phyloP scores from a whole-genome alignment of 2,113 vertebrate genomes.

The Chaenogobius annularis region DNA sequence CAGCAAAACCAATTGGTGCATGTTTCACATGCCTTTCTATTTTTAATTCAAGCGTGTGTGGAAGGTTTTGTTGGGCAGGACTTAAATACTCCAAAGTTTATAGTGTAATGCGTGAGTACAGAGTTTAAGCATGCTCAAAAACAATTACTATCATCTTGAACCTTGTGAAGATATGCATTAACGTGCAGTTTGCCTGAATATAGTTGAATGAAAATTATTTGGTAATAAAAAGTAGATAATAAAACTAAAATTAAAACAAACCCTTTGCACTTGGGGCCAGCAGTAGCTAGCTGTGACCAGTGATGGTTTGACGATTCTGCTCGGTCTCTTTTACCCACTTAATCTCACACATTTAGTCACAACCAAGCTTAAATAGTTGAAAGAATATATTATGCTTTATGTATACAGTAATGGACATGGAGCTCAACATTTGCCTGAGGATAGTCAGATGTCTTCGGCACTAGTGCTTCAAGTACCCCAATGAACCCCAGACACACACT shows the following conservation, averaged over 20 bases:
- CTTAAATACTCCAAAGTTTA: slow-evolving; percentile 8
- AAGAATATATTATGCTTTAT: slow-evolving; percentile 25
- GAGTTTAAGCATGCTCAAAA: slow-evolving; percentile 11
- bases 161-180: not conserved
- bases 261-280: too few species aligned
- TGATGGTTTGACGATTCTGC: slow-evolving; percentile 21
- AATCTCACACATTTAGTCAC: slow-evolving; percentile 34
- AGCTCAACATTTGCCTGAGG: not conserved
- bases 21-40: slow-evolving; percentile 68
- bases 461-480: slow-evolving; percentile 33
- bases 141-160: slow-evolving; percentile 14
- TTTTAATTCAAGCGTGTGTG: slow-evolving; percentile 67
- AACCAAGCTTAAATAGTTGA: slow-evolving; percentile 15
- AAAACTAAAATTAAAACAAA: slow-evolving; percentile 4
- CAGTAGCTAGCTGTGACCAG: too few species aligned
- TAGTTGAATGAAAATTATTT: not conserved
- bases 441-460: slow-evolving; percentile 34
- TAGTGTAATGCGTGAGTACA: not conserved
- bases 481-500: slow-evolving; percentile 36
- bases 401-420: slow-evolving; percentile 23
- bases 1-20: slow-evolving; percentile 43
- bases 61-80: slow-evolving; percentile 63
- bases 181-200: not conserved
- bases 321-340: slow-evolving; percentile 23
- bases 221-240: not conserved